phyloP scores from a whole-genome alignment of 2,888 invertebrate genomes.

The Callinectes sapidus region DNA sequence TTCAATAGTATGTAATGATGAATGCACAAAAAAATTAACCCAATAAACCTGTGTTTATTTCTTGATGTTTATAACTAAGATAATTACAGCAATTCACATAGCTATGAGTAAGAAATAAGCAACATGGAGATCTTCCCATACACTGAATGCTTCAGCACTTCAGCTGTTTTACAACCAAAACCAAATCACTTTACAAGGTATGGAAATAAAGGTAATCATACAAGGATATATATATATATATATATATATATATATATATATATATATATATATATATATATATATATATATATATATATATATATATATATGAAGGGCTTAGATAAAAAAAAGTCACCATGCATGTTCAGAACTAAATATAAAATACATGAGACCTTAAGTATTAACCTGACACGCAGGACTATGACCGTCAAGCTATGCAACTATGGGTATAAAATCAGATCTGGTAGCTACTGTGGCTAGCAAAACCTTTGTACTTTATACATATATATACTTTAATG shows the following conservation, averaged over 20 bases:
- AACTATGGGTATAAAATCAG: background rate
- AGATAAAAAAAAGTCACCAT: background rate
- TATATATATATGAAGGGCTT: background rate
- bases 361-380: constrained; percentile 19
- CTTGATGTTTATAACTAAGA: background rate
- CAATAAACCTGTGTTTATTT: background rate
- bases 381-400: background rate
- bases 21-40: background rate
- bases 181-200: background rate
- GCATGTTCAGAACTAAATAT: constrained; percentile 12
- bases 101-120: background rate
- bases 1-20: background rate
- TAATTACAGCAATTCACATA: background rate
- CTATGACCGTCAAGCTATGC: constrained; percentile 1
- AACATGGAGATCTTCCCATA: background rate
- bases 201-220: background rate
- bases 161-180: background rate
- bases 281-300: background rate
- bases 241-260: constrained; percentile 1
- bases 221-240: background rate
- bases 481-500: constrained; percentile 42
- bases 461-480: constrained; percentile 55
- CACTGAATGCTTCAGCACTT: background rate
- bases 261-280: background rate
- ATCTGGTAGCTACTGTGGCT: constrained; percentile 30